These are phyloP conservation scores for Crambe crambe DNA, from an alignment of 37 sponge, comb jelly and placozoan species.

Conservation along the genomic window DNA sequence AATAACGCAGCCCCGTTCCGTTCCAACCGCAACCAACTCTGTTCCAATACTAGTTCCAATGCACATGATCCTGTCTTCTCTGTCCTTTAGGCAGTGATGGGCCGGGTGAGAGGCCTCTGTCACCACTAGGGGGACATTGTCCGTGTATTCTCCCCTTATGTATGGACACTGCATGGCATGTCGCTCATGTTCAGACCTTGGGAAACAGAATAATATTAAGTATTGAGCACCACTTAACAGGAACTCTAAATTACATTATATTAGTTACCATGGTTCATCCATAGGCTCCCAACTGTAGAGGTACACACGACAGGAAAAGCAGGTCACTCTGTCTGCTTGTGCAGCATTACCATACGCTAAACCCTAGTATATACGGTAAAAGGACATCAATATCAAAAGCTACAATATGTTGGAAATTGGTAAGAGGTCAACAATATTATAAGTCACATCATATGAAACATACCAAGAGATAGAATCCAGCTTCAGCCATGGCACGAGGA, in stretches of 20 bases:
- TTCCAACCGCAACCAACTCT: conserved; percentile 32
- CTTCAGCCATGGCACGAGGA: conserved; percentile 46
- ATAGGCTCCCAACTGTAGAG: conserved; percentile 63
- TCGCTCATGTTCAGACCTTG: conserved; percentile 81
- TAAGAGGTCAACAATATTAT: not conserved
- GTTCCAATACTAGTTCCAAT: conserved; percentile 11
- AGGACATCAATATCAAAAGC: not conserved
- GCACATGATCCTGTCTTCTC: not conserved
- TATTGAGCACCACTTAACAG: not conserved
- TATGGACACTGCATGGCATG: conserved; percentile 69
- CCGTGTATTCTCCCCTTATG: conserved; percentile 61
- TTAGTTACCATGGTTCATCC: conserved; percentile 76
- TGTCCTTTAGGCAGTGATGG: not conserved
- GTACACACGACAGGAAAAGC: conserved; percentile 62
- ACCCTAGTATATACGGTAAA: not conserved
- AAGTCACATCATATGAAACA: not conserved
- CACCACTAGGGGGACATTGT: conserved; percentile 49
- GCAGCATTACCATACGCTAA: not conserved
- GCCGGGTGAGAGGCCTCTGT: conserved; percentile 59
- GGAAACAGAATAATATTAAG: not conserved
- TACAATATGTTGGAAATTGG: too few relatives aligned
- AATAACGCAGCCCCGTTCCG: conserved; percentile 24
- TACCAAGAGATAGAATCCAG: conserved; percentile 54
- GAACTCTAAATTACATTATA: too few relatives aligned
- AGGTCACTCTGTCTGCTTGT: conserved; percentile 52